Conservation (phyloP, 2,888 invertebrate species). For the Drosophila eohydei region DNA sequence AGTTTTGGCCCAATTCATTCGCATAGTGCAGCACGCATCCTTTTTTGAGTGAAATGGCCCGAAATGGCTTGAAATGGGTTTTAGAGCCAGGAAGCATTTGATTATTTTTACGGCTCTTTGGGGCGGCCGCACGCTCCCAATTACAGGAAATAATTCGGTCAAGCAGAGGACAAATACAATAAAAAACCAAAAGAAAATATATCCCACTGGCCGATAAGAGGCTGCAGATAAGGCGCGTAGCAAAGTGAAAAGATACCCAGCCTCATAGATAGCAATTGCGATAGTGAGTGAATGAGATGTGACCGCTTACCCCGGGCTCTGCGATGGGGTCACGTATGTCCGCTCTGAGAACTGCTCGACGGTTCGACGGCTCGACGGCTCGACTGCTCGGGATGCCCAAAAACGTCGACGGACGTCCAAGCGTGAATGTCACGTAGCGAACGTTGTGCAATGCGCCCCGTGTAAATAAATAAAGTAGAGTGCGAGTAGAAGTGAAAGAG, state of each 20-base stretch:
- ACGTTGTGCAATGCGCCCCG: conserved; percentile 58
- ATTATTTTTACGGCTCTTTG: conserved; percentile 74
- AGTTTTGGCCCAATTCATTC: conserved; percentile 67
- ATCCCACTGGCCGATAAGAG: conserved; percentile 58
- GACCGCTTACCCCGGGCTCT: conserved; percentile 23
- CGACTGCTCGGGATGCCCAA: conserved; percentile 11
- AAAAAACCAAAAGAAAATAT: conserved; percentile 39
- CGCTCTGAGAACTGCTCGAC: conserved; percentile 29
- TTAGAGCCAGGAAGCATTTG: conserved; percentile 75
- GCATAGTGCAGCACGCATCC: conserved; percentile 73
- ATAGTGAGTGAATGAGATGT: conserved; percentile 49
- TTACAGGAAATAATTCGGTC: conserved; percentile 81
- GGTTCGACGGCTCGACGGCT: conserved; percentile 10
- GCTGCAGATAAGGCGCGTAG: conserved; percentile 59
- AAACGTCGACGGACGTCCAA: conserved; percentile 60
- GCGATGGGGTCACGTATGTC: conserved; percentile 67
- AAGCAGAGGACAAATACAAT: conserved; percentile 39
- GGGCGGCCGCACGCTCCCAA: conserved; percentile 66
- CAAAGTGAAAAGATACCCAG: conserved; percentile 69
- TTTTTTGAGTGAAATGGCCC: conserved; percentile 63
- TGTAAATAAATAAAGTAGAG: conserved; percentile 70
- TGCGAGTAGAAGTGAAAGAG: conserved; percentile 14
- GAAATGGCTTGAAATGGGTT: conserved; percentile 62
- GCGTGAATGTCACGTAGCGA: conserved; percentile 80
- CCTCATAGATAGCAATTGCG: conserved; percentile 50